Base-by-base conservation (phyloP, 2,888 invertebrate genomes). In the Ecliptopera silaceata region DNA sequence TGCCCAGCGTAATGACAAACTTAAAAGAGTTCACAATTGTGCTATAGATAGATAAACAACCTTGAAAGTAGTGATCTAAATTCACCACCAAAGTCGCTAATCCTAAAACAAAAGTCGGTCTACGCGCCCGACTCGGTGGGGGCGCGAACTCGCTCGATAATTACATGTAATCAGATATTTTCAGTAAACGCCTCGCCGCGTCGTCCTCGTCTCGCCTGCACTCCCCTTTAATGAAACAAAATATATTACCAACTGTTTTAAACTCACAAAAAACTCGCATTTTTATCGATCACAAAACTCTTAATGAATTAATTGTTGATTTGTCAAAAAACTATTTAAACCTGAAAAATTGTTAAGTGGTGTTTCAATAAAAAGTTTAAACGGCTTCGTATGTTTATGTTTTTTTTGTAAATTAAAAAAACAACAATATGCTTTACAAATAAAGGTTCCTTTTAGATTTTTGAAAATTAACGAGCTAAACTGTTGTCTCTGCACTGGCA, bases 101-200 rank as follows among this genome's bases (percentile, higher is more conserved):
- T 39, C 47, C 22, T 22, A 36, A 45, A 45, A 59, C 50, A 59
- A 43, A 54, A 42, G 50, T 15, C 72, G 71, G 3, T 43, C n/a
- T 54, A 18, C 46, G 13, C 38, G 26, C 31, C 11, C 13, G 34
- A 34, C 44, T 41, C 22, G 20, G 34, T 4, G 72, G 71, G 69
- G 71, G 72, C 63, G 63, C 65, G 68, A 69, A 70, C 72, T 74
- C 77, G 80, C 78, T 82, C 81, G 79, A 85, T 90, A 90, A 89
- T 89, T 88, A 89, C 87, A 85, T 88, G 88, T 90, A 90, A 90
- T 90, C 89, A 88, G 89, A 90, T 90, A 90, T 89, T 89, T 90
- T 88, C 85, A 80, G 86, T 82, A 83, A 86, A 84, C 82, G 79
- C 80, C 78, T 78, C 76, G 68, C 68, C 70, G 67, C 54, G 69